phyloP scores from a whole-genome alignment of 2,113 vertebrate genomes.

The Canis aureus region DNA sequence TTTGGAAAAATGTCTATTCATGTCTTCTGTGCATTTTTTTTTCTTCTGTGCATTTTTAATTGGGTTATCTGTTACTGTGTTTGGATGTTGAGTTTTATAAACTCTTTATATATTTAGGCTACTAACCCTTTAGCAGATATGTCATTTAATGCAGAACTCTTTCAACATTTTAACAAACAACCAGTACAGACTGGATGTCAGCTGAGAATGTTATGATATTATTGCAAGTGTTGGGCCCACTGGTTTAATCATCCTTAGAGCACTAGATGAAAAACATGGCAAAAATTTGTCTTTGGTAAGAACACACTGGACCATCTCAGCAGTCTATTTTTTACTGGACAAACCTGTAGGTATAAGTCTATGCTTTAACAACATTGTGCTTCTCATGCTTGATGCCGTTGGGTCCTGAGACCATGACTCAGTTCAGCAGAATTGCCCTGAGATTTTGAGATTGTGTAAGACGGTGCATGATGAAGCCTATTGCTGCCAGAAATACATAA shows the following conservation, averaged over 20 bases:
- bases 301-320: background rate
- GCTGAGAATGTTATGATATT: background rate
- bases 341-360: background rate
- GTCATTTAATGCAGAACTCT: background rate
- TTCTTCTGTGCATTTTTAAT: too few species aligned
- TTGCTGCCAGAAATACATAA: slow-evolving; percentile 28
- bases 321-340: background rate
- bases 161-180: background rate
- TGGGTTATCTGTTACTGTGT: too few species aligned
- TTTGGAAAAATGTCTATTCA: too few species aligned
- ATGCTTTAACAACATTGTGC: background rate
- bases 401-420: background rate
- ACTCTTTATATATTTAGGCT: background rate
- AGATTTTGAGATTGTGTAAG: slow-evolving; percentile 25
- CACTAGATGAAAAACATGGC: background rate
- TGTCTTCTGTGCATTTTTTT: too few species aligned
- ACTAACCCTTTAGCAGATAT: background rate
- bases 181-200: background rate
- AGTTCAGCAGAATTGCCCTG: background rate
- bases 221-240: background rate
- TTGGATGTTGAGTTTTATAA: background rate
- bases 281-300: slow-evolving; percentile 37
- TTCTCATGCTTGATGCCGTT: background rate
- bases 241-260: background rate
- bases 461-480: background rate